Percentiles rank a stretch among this genome's conserved stretches.
phyloP scores from a whole-genome alignment of 2,888 invertebrate genomes.

The Sclerodermus sp. region DNA sequence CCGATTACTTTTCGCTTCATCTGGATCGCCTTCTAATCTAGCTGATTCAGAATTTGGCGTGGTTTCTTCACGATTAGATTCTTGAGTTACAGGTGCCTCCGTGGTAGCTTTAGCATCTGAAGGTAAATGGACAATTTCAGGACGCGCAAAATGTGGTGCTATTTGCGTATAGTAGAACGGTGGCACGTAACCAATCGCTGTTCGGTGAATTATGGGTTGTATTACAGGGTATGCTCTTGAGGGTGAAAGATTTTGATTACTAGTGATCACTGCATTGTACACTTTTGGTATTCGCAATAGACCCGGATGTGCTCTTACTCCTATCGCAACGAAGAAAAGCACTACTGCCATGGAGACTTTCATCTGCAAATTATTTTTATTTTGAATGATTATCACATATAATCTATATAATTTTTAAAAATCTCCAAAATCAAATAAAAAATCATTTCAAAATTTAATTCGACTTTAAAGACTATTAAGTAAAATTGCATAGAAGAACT shows the following conservation, averaged over 20 bases:
- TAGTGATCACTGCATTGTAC: conserved; percentile 78
- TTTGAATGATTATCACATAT: too few species aligned
- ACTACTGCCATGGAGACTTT: conserved; percentile 17
- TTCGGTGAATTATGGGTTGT: conserved; percentile 71
- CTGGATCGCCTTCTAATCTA: neutral
- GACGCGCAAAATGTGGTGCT: conserved; percentile 36
- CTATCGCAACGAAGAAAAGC: conserved; percentile 39
- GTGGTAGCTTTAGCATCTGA: conserved; percentile 1
- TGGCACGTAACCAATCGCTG: conserved; percentile 60
- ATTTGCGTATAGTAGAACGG: conserved; percentile 45
- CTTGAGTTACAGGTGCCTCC: neutral
- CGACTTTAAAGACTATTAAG: too few species aligned
- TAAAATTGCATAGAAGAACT: too few species aligned
- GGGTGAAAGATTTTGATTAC: conserved; percentile 74
- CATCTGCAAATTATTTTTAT: conserved; percentile 30
- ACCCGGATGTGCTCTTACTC: conserved; percentile 43
- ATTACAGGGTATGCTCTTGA: conserved; percentile 76
- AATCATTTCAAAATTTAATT: too few species aligned
- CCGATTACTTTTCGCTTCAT: neutral
- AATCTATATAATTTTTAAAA: too few species aligned
- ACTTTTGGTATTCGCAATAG: conserved; percentile 72
- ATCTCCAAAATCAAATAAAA: too few species aligned
- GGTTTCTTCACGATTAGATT: neutral
- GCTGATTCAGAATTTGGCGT: neutral
- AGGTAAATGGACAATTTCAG: conserved; percentile 30